These are phyloP conservation scores for Caenorhabditis doughertyi DNA, from an alignment of 2,888 invertebrate species.

Conservation along the genomic window DNA sequence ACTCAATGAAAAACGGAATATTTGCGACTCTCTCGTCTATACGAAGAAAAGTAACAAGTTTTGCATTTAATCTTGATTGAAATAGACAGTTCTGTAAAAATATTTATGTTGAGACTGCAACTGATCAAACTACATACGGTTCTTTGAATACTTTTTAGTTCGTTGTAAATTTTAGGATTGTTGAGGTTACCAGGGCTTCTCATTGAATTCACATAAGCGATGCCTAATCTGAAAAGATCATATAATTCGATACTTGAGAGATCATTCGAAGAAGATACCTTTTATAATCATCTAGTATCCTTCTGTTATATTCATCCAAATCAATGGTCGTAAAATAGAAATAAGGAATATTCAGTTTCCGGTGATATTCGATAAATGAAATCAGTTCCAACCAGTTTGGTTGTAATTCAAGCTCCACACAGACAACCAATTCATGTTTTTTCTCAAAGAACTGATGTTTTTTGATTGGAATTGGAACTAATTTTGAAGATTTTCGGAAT, in stretches of 20 bases:
- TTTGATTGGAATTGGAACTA: slow-evolving; percentile 30
- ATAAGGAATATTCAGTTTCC: slow-evolving; percentile 1
- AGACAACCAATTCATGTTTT: slow-evolving; percentile 23
- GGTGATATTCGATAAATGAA: slow-evolving; percentile 32
- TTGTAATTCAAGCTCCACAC: slow-evolving; percentile 14
- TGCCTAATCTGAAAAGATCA: slow-evolving; percentile 27
- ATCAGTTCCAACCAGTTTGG: slow-evolving; percentile 34
- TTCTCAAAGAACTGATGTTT: background rate
- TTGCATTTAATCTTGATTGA: slow-evolving; percentile 4
- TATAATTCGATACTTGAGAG: background rate
- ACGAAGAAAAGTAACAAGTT: slow-evolving; percentile 17
- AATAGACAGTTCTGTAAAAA: slow-evolving; percentile 27
- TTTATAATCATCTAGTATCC: slow-evolving; percentile 40
- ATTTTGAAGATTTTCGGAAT: background rate
- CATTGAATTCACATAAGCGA: slow-evolving; percentile 21
- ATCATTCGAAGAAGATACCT: slow-evolving; percentile 2
- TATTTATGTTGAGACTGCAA: background rate
- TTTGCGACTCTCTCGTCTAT: slow-evolving; percentile 14
- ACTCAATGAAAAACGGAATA: slow-evolving; percentile 27
- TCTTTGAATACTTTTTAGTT: slow-evolving; percentile 2
- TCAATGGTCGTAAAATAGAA: slow-evolving; percentile 31
- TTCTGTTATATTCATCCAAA: slow-evolving; percentile 39
- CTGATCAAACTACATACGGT: background rate
- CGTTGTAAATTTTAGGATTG: background rate
- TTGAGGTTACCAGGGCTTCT: background rate